phyloP scores from a whole-genome alignment of 2,797 vertebrate genomes.

The Sebastes goodei region DNA sequence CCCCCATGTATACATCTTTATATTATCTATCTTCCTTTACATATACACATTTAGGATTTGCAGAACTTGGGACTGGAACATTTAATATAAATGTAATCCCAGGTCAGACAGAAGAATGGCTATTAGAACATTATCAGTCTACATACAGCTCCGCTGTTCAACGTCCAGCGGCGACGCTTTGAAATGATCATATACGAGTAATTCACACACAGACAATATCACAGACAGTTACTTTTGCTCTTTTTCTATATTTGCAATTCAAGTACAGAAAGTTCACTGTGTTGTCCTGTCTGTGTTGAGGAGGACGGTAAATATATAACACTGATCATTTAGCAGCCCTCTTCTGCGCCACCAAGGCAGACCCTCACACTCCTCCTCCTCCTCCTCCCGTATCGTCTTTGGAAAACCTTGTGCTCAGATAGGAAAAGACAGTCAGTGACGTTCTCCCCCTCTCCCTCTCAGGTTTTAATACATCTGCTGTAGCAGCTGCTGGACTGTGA shows the following conservation, averaged over 20 bases:
- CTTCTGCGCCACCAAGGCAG: slow-evolving; percentile 19
- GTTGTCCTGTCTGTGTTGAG: slow-evolving; percentile 30
- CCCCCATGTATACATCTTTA: slow-evolving; percentile 44
- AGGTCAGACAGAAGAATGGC: slow-evolving; percentile 67
- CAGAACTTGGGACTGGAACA: slow-evolving; percentile 69
- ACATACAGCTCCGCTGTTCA: slow-evolving; percentile 55
- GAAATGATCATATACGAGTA: slow-evolving; percentile 56
- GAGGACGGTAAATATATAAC: slow-evolving; percentile 46
- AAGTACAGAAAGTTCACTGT: slow-evolving; percentile 48
- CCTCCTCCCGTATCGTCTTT: slow-evolving; percentile 26
- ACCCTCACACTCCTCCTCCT: neutral
- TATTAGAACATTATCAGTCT: slow-evolving; percentile 58
- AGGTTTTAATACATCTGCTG: slow-evolving; percentile 7
- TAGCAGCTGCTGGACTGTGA: slow-evolving; percentile 34
- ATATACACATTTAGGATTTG: slow-evolving; percentile 69
- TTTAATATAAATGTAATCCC: slow-evolving; percentile 84
- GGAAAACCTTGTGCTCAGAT: slow-evolving; percentile 59
- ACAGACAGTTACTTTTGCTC: slow-evolving; percentile 57
- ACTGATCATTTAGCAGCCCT: slow-evolving; percentile 48
- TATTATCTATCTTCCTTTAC: slow-evolving; percentile 59
- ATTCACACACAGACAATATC: slow-evolving; percentile 65
- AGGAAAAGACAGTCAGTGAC: slow-evolving; percentile 6
- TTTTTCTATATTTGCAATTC: slow-evolving; percentile 57
- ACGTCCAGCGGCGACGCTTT: slow-evolving; percentile 19
- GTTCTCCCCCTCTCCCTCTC: neutral